These are phyloP conservation scores for Lepilemur septentrionalis DNA, from an alignment of 2,797 vertebrate species.

Conservation along the genomic window DNA sequence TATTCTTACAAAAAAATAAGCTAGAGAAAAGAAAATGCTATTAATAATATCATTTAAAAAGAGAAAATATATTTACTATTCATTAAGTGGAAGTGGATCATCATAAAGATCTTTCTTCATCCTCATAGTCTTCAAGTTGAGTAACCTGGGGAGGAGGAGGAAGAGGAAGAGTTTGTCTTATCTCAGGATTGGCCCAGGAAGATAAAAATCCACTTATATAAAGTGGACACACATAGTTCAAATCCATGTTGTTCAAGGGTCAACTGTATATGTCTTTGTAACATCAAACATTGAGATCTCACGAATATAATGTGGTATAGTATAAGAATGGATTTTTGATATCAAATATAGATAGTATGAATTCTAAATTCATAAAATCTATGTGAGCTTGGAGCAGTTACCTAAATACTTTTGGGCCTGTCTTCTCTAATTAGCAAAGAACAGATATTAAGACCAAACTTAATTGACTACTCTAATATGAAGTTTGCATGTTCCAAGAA, in stretches of 20 bases:
- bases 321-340: not conserved
- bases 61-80: not conserved
- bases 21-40: not conserved
- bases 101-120: not conserved
- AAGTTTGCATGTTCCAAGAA: not conserved
- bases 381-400: not conserved
- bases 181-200: not conserved
- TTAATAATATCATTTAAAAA: not conserved
- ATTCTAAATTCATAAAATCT: not conserved
- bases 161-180: not conserved
- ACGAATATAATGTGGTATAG: not conserved
- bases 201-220: not conserved
- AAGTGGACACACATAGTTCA: not conserved
- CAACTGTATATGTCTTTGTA: not conserved
- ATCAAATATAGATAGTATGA: not conserved
- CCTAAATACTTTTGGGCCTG: not conserved
- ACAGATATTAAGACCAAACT: accelerated
- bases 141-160: not conserved
- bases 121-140: not conserved
- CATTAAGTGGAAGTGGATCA: not conserved
- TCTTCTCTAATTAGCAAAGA: not conserved
- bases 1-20: not conserved
- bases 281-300: not conserved
- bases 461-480: no score
- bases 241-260: not conserved